phyloP scores from a whole-genome alignment of 2,888 invertebrate genomes.

The Bembecia ichneumoniformis region DNA sequence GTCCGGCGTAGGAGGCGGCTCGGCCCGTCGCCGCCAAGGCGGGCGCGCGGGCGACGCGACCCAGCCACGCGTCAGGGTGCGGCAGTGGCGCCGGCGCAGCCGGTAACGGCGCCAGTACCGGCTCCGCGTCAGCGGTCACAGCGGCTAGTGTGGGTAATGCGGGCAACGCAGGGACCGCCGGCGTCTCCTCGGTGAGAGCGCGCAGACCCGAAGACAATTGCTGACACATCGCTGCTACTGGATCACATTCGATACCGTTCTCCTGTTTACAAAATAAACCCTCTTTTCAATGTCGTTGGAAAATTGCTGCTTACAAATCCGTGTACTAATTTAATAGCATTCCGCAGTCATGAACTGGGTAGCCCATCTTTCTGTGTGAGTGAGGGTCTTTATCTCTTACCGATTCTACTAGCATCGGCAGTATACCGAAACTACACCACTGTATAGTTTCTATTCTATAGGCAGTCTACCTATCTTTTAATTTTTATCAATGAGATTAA shows the following conservation, averaged over 20 bases:
- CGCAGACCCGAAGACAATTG: conserved; percentile 83
- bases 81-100: conserved; percentile 66
- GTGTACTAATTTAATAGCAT: too few relatives aligned
- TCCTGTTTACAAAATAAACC: background rate
- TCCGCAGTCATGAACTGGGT: too few relatives aligned
- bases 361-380: too few relatives aligned
- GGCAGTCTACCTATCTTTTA: too few relatives aligned
- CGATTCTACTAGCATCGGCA: too few relatives aligned
- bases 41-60: conserved; percentile 74
- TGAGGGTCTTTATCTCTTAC: too few relatives aligned
- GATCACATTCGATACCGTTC: conserved; percentile 34
- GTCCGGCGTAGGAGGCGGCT: conserved; percentile 65
- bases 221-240: conserved; percentile 85
- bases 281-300: too few relatives aligned
- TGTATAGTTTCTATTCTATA: too few relatives aligned
- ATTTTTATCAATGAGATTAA: too few relatives aligned
- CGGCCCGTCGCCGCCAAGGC: conserved; percentile 62
- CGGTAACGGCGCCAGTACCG: conserved; percentile 24
- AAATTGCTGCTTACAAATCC: too few relatives aligned
- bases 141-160: conserved; percentile 12
- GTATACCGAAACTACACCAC: too few relatives aligned
- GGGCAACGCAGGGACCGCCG: conserved; percentile 12
- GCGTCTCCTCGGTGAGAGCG: conserved; percentile 75
- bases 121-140: conserved; percentile 11
- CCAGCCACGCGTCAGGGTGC: conserved; percentile 88